Evolutionary conservation across 2,113 vertebrate species (phyloP), one percentile per base, ranked within the genome.

Genomic region (Pachypanchax playfairii): DNA sequence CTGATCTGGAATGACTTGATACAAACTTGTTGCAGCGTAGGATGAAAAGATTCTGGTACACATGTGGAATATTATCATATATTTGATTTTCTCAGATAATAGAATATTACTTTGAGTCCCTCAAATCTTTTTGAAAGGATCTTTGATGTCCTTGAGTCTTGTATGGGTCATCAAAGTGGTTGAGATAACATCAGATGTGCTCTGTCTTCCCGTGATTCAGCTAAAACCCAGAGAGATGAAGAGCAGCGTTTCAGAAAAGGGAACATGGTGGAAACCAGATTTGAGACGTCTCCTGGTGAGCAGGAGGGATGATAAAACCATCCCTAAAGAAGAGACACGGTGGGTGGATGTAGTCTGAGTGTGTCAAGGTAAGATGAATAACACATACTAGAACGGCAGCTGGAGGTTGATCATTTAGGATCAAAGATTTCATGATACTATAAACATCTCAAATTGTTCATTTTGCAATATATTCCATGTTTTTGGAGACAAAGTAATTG

Each of bases 401-500:
- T 39, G 64, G 63, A 39, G 63, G 84, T 70, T 52, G 55, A 55
- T 75, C 59, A 65, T 35, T 35, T 35, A 3, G 10, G 10, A 35
- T 35, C 33, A 35, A 35, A 11, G 33, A 9, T 35, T 35, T 35
- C 10, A 13, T 35, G 18, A 14, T 18, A 51, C 35, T 22, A 24
- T 60, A 48, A 46, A 68, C 48, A 0, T 41, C 53, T 42, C 24
- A 58, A 67, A 77, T 76, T 82, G 75, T 81, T 80, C 75, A 79
- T 74, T 85, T 85, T 60, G 44, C 56, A 22, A 79, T 68, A 50
- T 73, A 70, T 71, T 77, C 70, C 60, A 46, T 77, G 73, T 82
- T 72, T 87, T 82, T 65, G 67, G 65, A 77, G 79, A 87, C 73
- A 87, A 84, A 82, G 75, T 87, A 85, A 89, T 80, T 87, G 81